Conservation (phyloP, 2,888 invertebrate genomes). For the Seira sanloemensis region DNA sequence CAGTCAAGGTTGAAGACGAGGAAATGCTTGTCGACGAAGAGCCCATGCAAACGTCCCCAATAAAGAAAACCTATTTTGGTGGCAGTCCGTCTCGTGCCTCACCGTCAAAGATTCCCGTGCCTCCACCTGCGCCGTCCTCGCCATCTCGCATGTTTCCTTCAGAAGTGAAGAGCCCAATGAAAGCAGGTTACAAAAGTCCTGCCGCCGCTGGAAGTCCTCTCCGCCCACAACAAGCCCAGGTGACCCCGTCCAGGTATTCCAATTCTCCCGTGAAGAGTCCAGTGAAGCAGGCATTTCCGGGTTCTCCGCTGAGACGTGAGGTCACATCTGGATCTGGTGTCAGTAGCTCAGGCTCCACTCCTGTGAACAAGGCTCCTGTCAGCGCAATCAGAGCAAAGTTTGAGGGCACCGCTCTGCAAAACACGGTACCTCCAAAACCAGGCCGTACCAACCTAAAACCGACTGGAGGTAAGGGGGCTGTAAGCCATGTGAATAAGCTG, state of each 20-base stretch:
- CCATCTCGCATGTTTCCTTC: slow-evolving; percentile 33
- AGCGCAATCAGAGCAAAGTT: slow-evolving; percentile 62
- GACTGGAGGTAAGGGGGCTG: slow-evolving; percentile 6
- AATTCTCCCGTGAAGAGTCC: slow-evolving; percentile 21
- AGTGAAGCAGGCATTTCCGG: background rate
- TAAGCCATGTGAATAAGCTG: slow-evolving; percentile 27
- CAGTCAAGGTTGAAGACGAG: background rate
- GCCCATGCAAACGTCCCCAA: slow-evolving; percentile 11
- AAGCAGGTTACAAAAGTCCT: background rate
- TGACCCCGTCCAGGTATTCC: background rate
- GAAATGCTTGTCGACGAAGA: too few relatives aligned
- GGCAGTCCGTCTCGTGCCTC: slow-evolving; percentile 23
- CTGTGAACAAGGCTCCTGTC: slow-evolving; percentile 59
- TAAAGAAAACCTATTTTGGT: slow-evolving; percentile 40
- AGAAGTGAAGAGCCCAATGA: slow-evolving; percentile 29
- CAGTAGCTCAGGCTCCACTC: slow-evolving; percentile 52
- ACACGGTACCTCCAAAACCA: slow-evolving; percentile 26
- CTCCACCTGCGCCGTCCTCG: slow-evolving; percentile 4
- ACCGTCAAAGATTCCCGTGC: background rate
- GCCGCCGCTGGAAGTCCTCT: background rate
- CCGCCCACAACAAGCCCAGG: background rate
- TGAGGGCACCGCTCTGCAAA: slow-evolving; percentile 14
- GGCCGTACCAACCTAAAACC: slow-evolving; percentile 25
- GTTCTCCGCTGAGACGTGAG: slow-evolving; percentile 31
- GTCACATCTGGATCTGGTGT: too few relatives aligned